These are phyloP conservation scores for Aphodius granarius DNA, from an alignment of 2,888 invertebrate species.

Conservation along the genomic window DNA sequence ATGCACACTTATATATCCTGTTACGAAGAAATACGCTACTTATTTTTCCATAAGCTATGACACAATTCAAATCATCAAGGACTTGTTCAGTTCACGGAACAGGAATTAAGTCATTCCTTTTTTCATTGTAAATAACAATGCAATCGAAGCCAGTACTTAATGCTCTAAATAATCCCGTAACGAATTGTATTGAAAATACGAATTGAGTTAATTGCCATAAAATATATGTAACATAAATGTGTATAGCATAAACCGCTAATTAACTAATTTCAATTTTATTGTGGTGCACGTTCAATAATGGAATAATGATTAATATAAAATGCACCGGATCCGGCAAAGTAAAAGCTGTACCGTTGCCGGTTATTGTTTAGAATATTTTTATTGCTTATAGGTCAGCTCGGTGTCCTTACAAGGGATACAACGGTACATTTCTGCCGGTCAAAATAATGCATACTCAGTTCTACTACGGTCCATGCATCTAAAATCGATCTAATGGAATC, in stretches of 20 bases:
- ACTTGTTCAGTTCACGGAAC: neutral
- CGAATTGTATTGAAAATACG: neutral
- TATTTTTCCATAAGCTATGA: neutral
- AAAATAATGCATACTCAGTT: neutral
- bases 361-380: constrained; percentile 13
- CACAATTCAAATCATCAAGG: neutral
- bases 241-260: neutral
- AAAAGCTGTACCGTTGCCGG: constrained; percentile 1
- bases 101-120: neutral
- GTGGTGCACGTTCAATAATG: neutral
- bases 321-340: neutral
- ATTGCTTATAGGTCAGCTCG: constrained; percentile 7
- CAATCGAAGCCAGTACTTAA: neutral
- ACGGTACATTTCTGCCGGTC: neutral
- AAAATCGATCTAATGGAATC: neutral
- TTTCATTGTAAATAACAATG: neutral
- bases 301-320: neutral
- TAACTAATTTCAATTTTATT: neutral
- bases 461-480: neutral
- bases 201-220: neutral
- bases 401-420: constrained; percentile 3
- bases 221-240: neutral
- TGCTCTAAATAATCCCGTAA: neutral
- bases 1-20: neutral
- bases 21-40: neutral